Conservation (phyloP, 1,140 invertebrate genomes). For the Lasioglossum albipes region DNA sequence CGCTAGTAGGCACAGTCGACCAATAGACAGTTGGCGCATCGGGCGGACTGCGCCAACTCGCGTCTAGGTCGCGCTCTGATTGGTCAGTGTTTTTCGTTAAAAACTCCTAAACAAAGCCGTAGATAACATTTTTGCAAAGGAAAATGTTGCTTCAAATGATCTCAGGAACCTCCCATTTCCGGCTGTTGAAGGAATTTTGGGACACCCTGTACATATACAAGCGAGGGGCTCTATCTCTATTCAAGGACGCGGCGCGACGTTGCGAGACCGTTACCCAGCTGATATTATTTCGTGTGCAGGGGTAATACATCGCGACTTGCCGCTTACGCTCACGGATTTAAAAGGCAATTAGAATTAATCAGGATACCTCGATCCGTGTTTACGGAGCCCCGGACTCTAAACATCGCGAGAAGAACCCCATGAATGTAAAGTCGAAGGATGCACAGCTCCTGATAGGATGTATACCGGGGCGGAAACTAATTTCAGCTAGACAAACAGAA, state of each 20-base stretch:
- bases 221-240: conserved; percentile 8
- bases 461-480: conserved; percentile 48
- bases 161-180: no score
- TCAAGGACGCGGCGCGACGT: neutral
- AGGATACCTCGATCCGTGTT: neutral
- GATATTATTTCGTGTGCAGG: neutral
- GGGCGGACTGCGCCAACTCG: no score
- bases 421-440: conserved; percentile 23
- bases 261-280: neutral
- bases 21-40: no score
- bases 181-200: no score
- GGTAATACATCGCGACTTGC: neutral
- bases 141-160: no score
- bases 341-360: conserved; percentile 3
- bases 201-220: neutral
- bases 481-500: conserved; percentile 61
- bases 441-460: no score
- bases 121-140: no score
- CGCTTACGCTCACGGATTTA: neutral
- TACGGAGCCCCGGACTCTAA: neutral
- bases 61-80: no score
- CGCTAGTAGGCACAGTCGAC: no score
- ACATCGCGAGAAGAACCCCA: neutral
- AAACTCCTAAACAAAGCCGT: no score
- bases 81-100: no score